Base-by-base conservation (phyloP, 1,140 invertebrate genomes). In the Battus philenor region DNA sequence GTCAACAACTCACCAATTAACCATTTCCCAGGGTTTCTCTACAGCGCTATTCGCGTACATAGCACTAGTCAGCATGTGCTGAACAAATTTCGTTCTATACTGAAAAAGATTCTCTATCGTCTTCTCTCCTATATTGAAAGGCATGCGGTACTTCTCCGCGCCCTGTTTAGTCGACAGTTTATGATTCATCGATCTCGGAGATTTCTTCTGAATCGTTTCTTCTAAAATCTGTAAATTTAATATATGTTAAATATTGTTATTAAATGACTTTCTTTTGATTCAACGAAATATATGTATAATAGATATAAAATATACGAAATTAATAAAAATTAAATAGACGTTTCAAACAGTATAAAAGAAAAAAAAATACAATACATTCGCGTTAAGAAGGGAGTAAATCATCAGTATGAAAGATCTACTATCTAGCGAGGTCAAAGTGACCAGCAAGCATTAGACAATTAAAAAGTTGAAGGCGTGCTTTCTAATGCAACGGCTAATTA, bases 21-120 rank as follows among this genome's bases (percentile, higher is more conserved):
- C 70, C 44, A 68, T 71, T 57, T 84, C 75, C 80, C 80, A 84
- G 0, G 82, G 82, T 33, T 76, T 77, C 0, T 72, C 68, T 0
- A 81, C 44, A 0, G 59, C 48, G 44, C 67, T 74, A 54, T 80
- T 82, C 3, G 80, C 75, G 9, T 86, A 86, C 67, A 86, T 55
- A 4, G 73, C 49, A 45, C 73, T 81, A 10, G 65, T 54, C 9
- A 82, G 67, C 77, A 86, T 86, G 52, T 84, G 77, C 44, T 74
- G 73, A 4, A 86, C 65, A 43, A 77, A 84, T 15, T 75, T 64
- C 10, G 77, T 77, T 10, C 82, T 50, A 47, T 84, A 82, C 9
- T 63, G 54, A 47, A 73, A 68, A 31, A 79, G 15, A 2, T 50
- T 46, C 11, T 73, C 63, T 1, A 53, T 24, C 1, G 58, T 60